phyloP scores from a whole-genome alignment of 2,797 vertebrate species.

The Pangasius larnaudii region DNA sequence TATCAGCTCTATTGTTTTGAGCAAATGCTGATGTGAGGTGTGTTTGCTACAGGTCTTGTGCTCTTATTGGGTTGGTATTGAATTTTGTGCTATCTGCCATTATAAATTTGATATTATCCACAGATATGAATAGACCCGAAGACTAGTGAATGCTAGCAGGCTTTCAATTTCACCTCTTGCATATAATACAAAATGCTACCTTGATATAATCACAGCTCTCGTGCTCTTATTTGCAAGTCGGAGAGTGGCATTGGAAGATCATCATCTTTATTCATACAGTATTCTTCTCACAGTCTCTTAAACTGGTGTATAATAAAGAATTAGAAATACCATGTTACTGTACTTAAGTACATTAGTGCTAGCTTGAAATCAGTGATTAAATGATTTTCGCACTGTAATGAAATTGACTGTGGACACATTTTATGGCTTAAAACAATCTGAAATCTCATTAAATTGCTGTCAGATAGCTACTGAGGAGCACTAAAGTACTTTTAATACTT shows the following conservation, averaged over 20 bases:
- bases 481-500: background rate
- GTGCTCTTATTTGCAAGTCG: background rate
- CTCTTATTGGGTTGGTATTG: slow-evolving; percentile 49
- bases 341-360: background rate
- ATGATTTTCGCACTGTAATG: background rate
- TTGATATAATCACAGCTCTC: background rate
- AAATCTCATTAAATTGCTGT: background rate
- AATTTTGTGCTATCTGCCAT: slow-evolving; percentile 33
- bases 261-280: background rate
- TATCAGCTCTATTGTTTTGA: slow-evolving; percentile 46
- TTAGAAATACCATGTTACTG: background rate
- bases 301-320: background rate
- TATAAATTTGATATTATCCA: slow-evolving; percentile 37
- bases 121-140: slow-evolving; percentile 26
- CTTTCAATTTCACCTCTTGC: slow-evolving; percentile 13
- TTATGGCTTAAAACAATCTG: background rate
- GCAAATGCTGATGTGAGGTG: slow-evolving; percentile 51
- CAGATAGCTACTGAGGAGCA: background rate
- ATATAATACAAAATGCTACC: no score
- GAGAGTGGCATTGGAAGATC: background rate
- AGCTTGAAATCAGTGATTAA: background rate
- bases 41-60: slow-evolving; percentile 31
- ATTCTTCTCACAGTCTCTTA: background rate
- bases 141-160: background rate
- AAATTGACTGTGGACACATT: background rate